These are phyloP conservation scores for Nicator chloris DNA, from an alignment of 2,113 vertebrate genomes.

Conservation along the genomic window DNA sequence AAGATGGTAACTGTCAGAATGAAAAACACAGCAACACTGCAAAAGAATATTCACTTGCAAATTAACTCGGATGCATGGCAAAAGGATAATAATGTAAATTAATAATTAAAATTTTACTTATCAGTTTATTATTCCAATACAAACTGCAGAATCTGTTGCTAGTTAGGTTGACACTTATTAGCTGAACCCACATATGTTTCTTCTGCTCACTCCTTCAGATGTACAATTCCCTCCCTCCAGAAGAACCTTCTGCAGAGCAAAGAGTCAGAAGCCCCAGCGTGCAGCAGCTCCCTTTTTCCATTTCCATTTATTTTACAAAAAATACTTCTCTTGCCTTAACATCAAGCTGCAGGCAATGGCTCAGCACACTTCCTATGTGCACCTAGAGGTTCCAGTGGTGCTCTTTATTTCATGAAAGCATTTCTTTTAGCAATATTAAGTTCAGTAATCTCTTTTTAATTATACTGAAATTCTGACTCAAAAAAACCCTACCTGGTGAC, in stretches of 20 bases:
- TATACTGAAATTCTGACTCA: background rate
- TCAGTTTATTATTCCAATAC: background rate
- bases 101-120: background rate
- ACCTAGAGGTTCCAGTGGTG: background rate
- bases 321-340: background rate
- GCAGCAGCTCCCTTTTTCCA: background rate
- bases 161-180: background rate
- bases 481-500: background rate
- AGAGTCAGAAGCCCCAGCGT: background rate
- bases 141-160: background rate
- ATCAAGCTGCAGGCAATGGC: background rate
- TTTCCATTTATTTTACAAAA: background rate
- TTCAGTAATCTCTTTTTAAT: constrained; percentile 6
- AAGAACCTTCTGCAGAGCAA: background rate
- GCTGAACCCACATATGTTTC: background rate
- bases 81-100: background rate
- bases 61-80: background rate
- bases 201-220: background rate
- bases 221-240: background rate
- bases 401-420: background rate
- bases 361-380: background rate
- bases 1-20: background rate
- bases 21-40: background rate
- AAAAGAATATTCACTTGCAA: background rate
- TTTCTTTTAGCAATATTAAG: background rate